Evolutionary conservation across 2,797 vertebrate genomes (phyloP).

Genomic region (Cossypha polioptera): DNA sequence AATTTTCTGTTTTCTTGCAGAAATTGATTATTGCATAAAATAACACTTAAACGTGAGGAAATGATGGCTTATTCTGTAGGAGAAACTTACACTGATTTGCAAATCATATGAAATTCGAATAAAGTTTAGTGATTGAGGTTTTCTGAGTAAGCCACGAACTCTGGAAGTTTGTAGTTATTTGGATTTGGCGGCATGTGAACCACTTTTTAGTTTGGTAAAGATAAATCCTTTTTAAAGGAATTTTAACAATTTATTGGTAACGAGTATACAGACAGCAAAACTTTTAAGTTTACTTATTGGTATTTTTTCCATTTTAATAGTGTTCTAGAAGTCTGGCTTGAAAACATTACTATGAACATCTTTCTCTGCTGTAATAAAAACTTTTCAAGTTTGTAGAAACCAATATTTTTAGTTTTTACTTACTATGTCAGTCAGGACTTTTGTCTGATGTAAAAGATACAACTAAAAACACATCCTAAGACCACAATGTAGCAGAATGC

Average conservation of each 20-base stretch:
- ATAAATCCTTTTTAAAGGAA: not conserved
- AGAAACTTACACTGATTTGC: not conserved
- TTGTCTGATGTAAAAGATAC: not conserved
- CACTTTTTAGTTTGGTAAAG: not conserved
- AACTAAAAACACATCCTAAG: not conserved
- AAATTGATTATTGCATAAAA: not conserved
- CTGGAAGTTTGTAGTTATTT: not conserved
- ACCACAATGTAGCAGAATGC: not conserved
- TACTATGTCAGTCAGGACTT: not conserved
- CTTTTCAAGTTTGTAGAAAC: not conserved
- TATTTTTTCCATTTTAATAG: not conserved
- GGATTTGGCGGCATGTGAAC: not conserved
- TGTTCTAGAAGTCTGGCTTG: not conserved
- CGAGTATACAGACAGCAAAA: not conserved
- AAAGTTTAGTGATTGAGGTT: not conserved
- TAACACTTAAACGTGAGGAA: not conserved
- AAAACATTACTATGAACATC: too few species aligned
- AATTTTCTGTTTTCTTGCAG: slow-evolving; percentile 11
- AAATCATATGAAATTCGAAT: not conserved
- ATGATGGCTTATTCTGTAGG: not conserved
- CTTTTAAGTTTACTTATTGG: not conserved
- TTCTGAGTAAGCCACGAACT: not conserved
- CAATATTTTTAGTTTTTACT: not conserved
- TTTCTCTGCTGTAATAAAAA: not conserved
- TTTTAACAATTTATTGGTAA: not conserved